These are phyloP conservation scores for Ceratotherium simum DNA, from an alignment of 2,113 vertebrate genomes.

Conservation along the genomic window DNA sequence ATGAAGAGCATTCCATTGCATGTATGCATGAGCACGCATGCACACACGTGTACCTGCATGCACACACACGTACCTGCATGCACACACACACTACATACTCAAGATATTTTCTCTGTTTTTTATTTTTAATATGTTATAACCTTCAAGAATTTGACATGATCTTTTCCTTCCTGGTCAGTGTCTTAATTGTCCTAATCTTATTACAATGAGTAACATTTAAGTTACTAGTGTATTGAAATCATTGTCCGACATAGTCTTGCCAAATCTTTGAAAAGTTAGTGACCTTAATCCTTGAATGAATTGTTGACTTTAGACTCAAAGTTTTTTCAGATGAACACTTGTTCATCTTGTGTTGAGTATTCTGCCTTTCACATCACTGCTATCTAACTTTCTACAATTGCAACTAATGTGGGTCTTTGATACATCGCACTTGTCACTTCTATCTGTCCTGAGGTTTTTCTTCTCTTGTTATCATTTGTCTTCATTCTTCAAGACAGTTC, in stretches of 20 bases:
- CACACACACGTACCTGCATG: not conserved
- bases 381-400: conserved; percentile 41
- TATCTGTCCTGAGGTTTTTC: conserved; percentile 46
- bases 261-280: not conserved
- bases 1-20: not conserved
- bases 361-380: not conserved
- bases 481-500: conserved; percentile 78
- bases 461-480: conserved; percentile 68
- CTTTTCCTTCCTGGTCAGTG: not conserved
- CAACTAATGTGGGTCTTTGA: conserved; percentile 30
- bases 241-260: not conserved
- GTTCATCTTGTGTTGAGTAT: not conserved
- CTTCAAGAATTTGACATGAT: not conserved
- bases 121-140: not conserved
- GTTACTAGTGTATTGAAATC: not conserved
- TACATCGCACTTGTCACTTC: conserved; percentile 53
- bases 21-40: accelerated
- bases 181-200: not conserved
- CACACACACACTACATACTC: not conserved
- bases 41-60: accelerated
- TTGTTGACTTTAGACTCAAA: not conserved
- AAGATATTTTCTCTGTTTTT: not conserved
- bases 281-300: not conserved
- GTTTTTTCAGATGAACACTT: not conserved
- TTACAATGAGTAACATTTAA: not conserved